Evolutionary conservation across 2,797 vertebrate genomes (phyloP).

Genomic region (Melanotaenia parkinsoni): DNA sequence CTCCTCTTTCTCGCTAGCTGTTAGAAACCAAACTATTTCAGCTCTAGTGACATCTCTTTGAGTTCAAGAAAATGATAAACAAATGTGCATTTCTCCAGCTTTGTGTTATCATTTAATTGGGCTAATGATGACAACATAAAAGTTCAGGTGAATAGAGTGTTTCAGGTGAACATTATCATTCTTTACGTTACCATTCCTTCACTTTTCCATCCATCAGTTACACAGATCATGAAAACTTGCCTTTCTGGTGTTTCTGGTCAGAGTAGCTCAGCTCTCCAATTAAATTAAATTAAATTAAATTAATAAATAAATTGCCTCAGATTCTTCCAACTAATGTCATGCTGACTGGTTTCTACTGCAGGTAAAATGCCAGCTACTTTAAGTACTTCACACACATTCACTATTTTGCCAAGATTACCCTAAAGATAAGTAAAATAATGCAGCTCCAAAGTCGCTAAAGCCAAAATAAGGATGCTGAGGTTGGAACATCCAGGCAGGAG

Average conservation of each 20-base stretch:
- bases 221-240: not conserved
- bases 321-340: not conserved
- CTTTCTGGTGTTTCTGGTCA: not conserved
- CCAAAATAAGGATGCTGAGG: no score
- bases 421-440: no score
- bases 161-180: not conserved
- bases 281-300: not conserved
- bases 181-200: not conserved
- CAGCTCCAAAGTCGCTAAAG: no score
- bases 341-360: not conserved
- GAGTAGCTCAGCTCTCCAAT: not conserved
- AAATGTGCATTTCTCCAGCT: constrained; percentile 20
- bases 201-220: no score
- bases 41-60: constrained; percentile 40
- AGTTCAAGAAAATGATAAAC: constrained; percentile 17
- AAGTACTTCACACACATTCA: not conserved
- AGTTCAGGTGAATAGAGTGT: constrained; percentile 1
- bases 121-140: constrained; percentile 1
- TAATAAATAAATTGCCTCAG: not conserved
- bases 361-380: not conserved
- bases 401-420: not conserved
- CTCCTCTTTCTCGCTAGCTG: constrained; percentile 17
- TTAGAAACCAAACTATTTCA: constrained; percentile 41
- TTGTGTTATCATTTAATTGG: constrained; percentile 9
- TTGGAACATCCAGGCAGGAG: no score